Percentiles rank a stretch among this genome's conserved stretches.
phyloP scores from a whole-genome alignment of 2,797 vertebrate genomes.

The Sebastes hubbsi region DNA sequence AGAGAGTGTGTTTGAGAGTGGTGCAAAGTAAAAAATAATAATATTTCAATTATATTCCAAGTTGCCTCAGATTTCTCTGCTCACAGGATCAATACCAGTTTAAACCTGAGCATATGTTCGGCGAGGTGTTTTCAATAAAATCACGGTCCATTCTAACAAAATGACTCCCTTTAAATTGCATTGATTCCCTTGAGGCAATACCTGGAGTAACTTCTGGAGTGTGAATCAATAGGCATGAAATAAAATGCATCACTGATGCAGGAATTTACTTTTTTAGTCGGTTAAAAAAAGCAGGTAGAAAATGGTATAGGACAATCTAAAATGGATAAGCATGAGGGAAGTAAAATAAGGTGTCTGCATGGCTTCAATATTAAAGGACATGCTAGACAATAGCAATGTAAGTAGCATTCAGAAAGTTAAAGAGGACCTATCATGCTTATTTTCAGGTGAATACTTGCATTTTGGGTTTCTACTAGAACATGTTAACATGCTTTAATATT shows the following conservation, averaged over 20 bases:
- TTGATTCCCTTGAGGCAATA: not conserved
- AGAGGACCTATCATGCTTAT: too few relatives aligned
- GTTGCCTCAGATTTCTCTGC: not conserved
- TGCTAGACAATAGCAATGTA: not conserved
- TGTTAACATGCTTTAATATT: too few relatives aligned
- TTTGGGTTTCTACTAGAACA: too few relatives aligned
- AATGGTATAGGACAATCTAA: not conserved
- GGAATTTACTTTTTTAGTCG: not conserved
- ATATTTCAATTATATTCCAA: not conserved
- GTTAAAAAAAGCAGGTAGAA: not conserved
- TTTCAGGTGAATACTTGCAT: too few relatives aligned
- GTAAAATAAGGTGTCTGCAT: not conserved
- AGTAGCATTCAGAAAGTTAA: not conserved
- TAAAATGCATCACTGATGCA: not conserved
- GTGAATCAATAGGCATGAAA: not conserved
- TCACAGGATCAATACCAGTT: not conserved
- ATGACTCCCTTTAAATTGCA: not conserved
- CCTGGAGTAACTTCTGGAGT: not conserved
- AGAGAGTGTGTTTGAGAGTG: not conserved
- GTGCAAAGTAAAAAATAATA: not conserved
- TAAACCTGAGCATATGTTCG: not conserved
- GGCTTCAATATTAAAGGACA: not conserved
- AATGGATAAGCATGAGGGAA: not conserved
- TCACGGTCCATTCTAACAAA: constrained; percentile 2
- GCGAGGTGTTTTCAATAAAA: not conserved